phyloP scores from a whole-genome alignment of 2,113 vertebrate genomes.

The Poecile atricapillus region DNA sequence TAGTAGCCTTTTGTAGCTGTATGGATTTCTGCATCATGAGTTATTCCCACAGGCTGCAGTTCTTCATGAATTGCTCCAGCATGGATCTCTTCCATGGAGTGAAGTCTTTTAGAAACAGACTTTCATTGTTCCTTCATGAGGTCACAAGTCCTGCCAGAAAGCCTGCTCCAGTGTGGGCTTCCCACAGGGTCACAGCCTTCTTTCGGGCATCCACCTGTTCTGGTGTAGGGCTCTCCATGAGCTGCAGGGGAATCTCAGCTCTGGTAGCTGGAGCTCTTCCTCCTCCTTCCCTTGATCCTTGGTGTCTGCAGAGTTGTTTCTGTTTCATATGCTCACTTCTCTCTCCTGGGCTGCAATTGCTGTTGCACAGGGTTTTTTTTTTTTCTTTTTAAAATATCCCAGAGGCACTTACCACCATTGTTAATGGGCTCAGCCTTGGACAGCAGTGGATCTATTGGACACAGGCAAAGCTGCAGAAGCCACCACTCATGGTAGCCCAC shows the following conservation, averaged over 20 bases:
- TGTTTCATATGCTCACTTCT: background rate
- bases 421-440: background rate
- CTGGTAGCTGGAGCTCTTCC: background rate
- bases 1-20: background rate
- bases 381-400: background rate
- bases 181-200: background rate
- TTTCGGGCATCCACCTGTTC: background rate
- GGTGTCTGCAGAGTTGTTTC: background rate
- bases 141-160: background rate
- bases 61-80: background rate
- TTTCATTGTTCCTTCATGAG: background rate
- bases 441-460: no score
- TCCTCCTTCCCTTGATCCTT: background rate
- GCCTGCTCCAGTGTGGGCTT: background rate
- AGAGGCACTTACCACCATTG: background rate
- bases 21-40: background rate
- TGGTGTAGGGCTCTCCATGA: background rate
- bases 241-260: background rate
- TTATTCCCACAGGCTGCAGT: background rate
- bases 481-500: background rate
- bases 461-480: background rate
- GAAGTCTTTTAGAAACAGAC: background rate
- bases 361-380: background rate
- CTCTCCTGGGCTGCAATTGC: background rate
- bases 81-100: background rate